Conservation (phyloP, 1,140 invertebrate genomes). For the Pinna nobilis region DNA sequence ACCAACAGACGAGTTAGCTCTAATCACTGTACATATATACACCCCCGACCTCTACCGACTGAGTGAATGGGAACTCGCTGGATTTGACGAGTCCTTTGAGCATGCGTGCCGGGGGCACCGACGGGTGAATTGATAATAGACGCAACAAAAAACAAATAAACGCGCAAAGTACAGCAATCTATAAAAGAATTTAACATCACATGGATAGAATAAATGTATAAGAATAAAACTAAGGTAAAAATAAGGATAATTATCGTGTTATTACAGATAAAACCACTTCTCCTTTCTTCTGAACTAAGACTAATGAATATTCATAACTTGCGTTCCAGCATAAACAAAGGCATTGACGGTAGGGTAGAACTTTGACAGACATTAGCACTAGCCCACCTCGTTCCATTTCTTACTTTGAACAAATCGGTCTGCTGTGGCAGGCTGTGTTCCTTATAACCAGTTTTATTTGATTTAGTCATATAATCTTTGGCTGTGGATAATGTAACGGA, state of each 20-base stretch:
- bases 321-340: background rate
- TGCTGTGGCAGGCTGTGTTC: background rate
- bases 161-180: background rate
- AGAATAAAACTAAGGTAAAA: background rate
- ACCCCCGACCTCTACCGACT: too few species aligned
- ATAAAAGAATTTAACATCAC: background rate
- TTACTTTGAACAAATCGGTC: background rate
- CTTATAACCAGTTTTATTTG: background rate
- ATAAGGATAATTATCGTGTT: background rate
- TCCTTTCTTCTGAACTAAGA: background rate
- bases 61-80: too few species aligned
- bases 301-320: conserved; percentile 7
- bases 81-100: too few species aligned
- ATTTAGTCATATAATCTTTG: background rate
- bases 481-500: background rate
- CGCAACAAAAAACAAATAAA: background rate
- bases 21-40: too few species aligned
- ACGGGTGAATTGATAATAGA: background rate
- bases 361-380: background rate
- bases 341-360: background rate
- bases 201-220: background rate
- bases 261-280: background rate
- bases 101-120: too few species aligned
- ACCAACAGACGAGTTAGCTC: too few species aligned
- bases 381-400: background rate